Base-by-base conservation (phyloP, 2,888 invertebrate genomes). In the Clistopyga incitator region DNA sequence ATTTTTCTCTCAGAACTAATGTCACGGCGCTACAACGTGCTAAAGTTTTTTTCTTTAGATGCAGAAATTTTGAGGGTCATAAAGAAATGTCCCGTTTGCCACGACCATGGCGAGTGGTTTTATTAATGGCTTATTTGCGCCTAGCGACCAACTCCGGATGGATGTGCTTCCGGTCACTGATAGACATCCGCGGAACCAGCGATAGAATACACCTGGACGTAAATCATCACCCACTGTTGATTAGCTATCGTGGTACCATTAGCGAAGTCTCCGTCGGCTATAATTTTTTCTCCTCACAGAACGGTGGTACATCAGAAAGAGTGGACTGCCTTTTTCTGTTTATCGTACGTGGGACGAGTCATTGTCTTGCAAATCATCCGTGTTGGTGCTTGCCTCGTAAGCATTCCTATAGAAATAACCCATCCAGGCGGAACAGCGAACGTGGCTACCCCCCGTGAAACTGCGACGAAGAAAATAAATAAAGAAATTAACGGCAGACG, bases 321-420 rank as follows among this genome's bases (percentile, higher is more conserved):
- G 23, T 54, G 42, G 13, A 50, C 50, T 13, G 34, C 25, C 45
- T 68, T 20, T 47, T 65, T 34, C 34, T 45, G 45, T 38, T 34
- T 52, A 56, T 65, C 52, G 64, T 38, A 18, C 15, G 64, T 20
- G 42, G 29, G 76, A 56, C 15, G 23, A 61, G 47, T 25, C 18
- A 78, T 78, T 65, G 15, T 59, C 65, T 68, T 50, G 82, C 74
- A 82, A 78, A 78, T 74, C 45, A 82, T 56, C 56, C 70, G 56
- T 79, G 70, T 76, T 70, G 25, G 52, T 54, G 54, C 54, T 68
- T 34, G 47, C 65, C 50, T 76, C 65, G 59, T 76, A 78, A 79
- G 79, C 56, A 68, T 64, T 50, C 8, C 42, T 34, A 38, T 70
- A 38, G 47, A 82, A 61, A n/a, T n/a, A n/a, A 65, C 29, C 50